These are phyloP conservation scores for Empis stercorea DNA, from an alignment of 2,888 invertebrate species.

Conservation along the genomic window DNA sequence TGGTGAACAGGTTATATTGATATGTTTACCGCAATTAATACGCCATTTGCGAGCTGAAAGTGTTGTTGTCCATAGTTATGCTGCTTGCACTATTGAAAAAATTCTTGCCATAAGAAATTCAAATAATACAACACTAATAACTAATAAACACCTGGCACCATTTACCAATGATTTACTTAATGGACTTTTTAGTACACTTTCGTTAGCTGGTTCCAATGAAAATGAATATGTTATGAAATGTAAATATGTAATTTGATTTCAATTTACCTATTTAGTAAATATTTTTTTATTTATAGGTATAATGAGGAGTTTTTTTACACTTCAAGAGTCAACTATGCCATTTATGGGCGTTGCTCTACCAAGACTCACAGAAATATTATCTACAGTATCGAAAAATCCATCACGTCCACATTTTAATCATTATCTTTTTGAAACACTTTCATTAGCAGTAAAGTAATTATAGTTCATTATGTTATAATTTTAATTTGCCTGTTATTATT, in stretches of 20 bases:
- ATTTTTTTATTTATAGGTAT: conserved; percentile 58
- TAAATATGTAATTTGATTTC: too few species aligned
- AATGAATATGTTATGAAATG: conserved; percentile 96
- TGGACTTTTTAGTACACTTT: conserved; percentile 64
- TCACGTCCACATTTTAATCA: conserved; percentile 97
- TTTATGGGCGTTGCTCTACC: conserved; percentile 69
- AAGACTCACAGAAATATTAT: conserved; percentile 70
- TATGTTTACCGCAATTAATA: conserved; percentile 65
- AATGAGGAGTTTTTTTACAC: conserved; percentile 72
- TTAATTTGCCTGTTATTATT: neutral
- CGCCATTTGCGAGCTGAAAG: conserved; percentile 61
- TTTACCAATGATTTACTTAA: conserved; percentile 55
- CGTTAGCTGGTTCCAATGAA: conserved; percentile 64
- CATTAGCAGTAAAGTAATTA: conserved; percentile 70
- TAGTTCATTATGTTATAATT: neutral
- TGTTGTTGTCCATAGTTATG: conserved; percentile 89
- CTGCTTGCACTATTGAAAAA: conserved; percentile 84
- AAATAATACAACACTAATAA: conserved; percentile 43
- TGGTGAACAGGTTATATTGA: conserved; percentile 61
- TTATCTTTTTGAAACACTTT: conserved; percentile 90
- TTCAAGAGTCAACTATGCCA: conserved; percentile 70
- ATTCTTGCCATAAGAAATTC: conserved; percentile 61
- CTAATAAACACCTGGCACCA: conserved; percentile 49
- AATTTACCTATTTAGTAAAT: too few species aligned
- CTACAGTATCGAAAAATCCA: conserved; percentile 80